Base-by-base conservation (phyloP, 2,113 vertebrate genomes). In the Tyrannus savana region DNA sequence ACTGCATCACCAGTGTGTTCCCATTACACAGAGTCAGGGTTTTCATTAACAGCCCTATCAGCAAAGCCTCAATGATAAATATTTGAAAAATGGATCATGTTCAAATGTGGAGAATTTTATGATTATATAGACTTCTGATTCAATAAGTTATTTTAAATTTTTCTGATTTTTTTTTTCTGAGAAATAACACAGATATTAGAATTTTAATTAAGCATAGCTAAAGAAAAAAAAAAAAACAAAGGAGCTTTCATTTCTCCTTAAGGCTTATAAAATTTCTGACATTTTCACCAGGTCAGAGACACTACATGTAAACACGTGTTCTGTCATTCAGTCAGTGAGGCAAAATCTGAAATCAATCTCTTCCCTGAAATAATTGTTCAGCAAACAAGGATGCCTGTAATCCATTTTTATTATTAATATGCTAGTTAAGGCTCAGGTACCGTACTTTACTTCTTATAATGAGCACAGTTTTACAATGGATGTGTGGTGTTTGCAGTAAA, bases 351-450 rank as follows among this genome's bases (percentile, higher is more conserved):
- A 96, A 96, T 95, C 89, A 85, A 22, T 93, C 56, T 64, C 46
- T 90, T 89, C 53, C 41, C 90, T 96, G 68, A 66, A 95, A 96
- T 96, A 97, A 97, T 80, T 96, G 64, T 89, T 96, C 89, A 96
- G 73, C 92, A 98, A 98, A 96, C 76, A 97, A 41, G 84, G 63
- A 94, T 91, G 82, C 33, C 12, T 77, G 69, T 95, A 97, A 95
- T 94, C 94, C 28, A 84, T 96, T 97, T 97, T 97, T 96, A 92
- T 97, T 97, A 97, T 95, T 97, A 97, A 97, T 97, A 93, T 74
- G 95, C 87, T 83, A 80, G 86, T 96, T 95, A 96, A 95, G 85
- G 95, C 89, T 95, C 77, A 89, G 92, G 91, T 94, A 87, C 90
- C n/a, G 12, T 91, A 88, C 95, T 97, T 97, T 84, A 62, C 60